Evolutionary conservation across 2,113 vertebrate genomes (phyloP).

Genomic region (Ondatra zibethicus): DNA sequence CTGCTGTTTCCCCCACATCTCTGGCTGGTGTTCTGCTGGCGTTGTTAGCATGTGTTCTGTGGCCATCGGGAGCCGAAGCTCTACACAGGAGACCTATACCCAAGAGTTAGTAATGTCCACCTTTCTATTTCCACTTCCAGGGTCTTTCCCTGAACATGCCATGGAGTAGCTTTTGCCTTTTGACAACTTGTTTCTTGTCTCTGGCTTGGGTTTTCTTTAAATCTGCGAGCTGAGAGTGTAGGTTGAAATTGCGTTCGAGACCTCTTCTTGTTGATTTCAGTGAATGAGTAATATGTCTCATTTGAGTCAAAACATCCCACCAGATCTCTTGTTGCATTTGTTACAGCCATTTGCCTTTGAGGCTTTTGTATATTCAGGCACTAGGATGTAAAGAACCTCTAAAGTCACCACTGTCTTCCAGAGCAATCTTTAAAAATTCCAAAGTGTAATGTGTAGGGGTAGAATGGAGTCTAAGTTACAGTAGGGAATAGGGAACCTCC

Average conservation of each 20-base stretch:
- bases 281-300: neutral
- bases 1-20: neutral
- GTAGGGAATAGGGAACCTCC: neutral
- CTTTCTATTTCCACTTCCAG: neutral
- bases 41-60: neutral
- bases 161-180: neutral
- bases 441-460: conserved; percentile 48
- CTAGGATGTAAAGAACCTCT: neutral
- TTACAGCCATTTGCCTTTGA: neutral
- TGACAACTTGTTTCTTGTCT: neutral
- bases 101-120: neutral
- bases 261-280: conserved; percentile 30
- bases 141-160: neutral
- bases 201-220: conserved; percentile 30
- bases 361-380: neutral
- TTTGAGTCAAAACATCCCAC: conserved; percentile 22
- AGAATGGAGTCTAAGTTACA: conserved; percentile 44
- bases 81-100: neutral
- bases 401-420: neutral
- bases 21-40: neutral
- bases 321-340: neutral
- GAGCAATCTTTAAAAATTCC: conserved; percentile 30
- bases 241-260: neutral
- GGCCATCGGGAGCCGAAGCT: neutral
- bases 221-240: neutral